These are phyloP conservation scores for Anthrax anthrax DNA, from an alignment of 2,888 invertebrate species.

Conservation along the genomic window DNA sequence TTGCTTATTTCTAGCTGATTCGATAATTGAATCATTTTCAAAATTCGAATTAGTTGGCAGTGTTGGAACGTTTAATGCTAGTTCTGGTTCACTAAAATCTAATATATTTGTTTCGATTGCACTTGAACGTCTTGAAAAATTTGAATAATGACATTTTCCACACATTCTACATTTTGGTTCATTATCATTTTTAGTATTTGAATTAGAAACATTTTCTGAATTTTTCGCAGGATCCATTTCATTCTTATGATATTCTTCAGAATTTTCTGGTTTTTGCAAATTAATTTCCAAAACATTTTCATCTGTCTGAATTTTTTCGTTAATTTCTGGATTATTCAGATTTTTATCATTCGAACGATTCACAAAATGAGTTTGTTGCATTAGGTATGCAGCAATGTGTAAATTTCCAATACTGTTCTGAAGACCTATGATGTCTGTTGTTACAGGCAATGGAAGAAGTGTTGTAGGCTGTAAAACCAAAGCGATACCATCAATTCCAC, in stretches of 20 bases:
- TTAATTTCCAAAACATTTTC: background rate
- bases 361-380: slow-evolving; percentile 23
- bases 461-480: slow-evolving; percentile 33
- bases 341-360: slow-evolving; percentile 2
- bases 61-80: background rate
- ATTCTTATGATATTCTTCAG: background rate
- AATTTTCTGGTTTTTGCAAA: background rate
- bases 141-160: slow-evolving; percentile 11
- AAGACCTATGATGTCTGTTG: slow-evolving; percentile 29
- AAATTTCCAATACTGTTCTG: slow-evolving; percentile 32
- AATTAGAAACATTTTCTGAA: background rate
- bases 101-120: background rate
- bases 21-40: background rate
- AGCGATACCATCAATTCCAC: slow-evolving; percentile 25
- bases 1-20: background rate
- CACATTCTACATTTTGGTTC: slow-evolving; percentile 11
- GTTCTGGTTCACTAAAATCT: background rate
- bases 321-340: background rate
- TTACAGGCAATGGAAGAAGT: slow-evolving; percentile 31
- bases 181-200: background rate
- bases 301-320: background rate
- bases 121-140: slow-evolving; percentile 1
- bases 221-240: background rate
- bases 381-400: slow-evolving; percentile 30
- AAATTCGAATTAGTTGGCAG: background rate